phyloP scores from a whole-genome alignment of 2,113 vertebrate genomes.

The Aptenodytes patagonicus region DNA sequence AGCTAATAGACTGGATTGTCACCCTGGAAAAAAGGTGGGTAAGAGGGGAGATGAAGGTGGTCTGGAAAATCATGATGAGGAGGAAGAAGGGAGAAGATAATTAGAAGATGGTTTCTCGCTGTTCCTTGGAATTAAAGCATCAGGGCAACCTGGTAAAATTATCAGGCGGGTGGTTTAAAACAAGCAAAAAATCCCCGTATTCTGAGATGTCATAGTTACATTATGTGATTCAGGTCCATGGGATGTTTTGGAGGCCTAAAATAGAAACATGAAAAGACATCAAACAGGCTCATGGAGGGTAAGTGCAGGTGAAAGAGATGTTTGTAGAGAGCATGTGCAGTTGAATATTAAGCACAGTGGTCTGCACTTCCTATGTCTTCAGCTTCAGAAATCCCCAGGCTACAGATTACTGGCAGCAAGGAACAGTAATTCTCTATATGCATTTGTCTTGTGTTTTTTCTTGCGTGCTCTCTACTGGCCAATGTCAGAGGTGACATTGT shows the following conservation, averaged over 20 bases:
- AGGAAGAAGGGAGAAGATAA: neutral
- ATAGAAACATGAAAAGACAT: neutral
- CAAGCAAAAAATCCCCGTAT: fast-evolving
- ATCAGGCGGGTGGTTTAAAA: neutral
- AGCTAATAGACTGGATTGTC: neutral
- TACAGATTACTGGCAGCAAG: neutral
- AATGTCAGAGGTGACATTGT: neutral
- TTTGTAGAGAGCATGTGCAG: neutral
- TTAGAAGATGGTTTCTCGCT: neutral
- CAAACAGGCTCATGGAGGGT: neutral
- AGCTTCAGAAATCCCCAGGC: neutral
- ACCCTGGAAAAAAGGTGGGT: neutral
- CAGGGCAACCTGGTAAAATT: neutral
- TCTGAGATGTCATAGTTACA: neutral
- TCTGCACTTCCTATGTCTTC: neutral
- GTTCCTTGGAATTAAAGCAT: neutral
- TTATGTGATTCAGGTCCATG: neutral
- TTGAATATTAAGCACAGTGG: neutral
- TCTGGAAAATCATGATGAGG: neutral
- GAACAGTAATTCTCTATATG: neutral
- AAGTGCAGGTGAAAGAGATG: neutral
- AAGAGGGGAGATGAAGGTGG: neutral
- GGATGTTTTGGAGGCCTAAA: neutral
- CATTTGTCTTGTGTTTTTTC: neutral
- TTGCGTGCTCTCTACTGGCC: neutral